Evolutionary conservation across 1,140 invertebrate species (phyloP).

Genomic region (Batillaria attramentaria): DNA sequence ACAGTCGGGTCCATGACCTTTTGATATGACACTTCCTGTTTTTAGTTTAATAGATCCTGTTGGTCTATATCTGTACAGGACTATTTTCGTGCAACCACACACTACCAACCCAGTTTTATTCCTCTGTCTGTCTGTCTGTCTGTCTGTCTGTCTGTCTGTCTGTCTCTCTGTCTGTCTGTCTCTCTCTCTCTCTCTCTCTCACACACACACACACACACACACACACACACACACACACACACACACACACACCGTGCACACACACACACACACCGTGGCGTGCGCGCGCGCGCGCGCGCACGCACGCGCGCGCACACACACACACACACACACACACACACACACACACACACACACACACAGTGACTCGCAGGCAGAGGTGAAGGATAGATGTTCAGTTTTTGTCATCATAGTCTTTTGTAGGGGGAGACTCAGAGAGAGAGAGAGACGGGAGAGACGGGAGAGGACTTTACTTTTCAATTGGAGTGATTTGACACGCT

Average conservation of each 20-base stretch:
- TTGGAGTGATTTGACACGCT: no score
- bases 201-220: background rate
- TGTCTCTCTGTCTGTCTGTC: background rate
- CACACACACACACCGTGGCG: background rate
- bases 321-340: slow-evolving; percentile 17
- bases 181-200: background rate
- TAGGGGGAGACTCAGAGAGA: no score
- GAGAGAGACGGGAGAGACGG: no score
- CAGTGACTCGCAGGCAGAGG: background rate
- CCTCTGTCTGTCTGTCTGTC: background rate
- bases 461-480: no score
- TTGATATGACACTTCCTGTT: background rate
- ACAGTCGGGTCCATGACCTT: background rate
- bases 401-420: no score
- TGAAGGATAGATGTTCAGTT: no score
- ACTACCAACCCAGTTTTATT: no score
- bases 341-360: slow-evolving; percentile 7
- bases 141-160: background rate
- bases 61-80: background rate
- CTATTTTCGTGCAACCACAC: background rate
- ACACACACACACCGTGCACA: background rate
- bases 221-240: background rate
- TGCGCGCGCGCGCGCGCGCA: background rate
- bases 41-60: background rate
- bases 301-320: background rate